Evolutionary conservation across 2,888 invertebrate genomes (phyloP).

Genomic region (Rhingia campestris): DNA sequence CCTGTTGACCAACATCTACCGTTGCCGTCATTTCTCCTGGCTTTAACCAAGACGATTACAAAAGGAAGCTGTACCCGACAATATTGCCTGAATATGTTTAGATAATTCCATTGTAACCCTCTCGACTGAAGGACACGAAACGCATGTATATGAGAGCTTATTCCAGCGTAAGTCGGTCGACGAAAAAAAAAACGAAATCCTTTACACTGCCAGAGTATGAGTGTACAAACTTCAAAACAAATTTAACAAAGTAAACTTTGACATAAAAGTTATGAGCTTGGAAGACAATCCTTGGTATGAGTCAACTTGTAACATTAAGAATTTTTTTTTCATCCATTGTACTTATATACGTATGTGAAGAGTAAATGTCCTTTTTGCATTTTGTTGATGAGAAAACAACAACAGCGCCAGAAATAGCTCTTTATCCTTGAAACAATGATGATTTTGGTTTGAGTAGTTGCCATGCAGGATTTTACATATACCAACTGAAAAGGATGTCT

Average conservation of each 20-base stretch:
- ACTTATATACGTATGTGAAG: slow-evolving; percentile 21
- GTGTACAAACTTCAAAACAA: slow-evolving; percentile 64
- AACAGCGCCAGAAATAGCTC: slow-evolving; percentile 36
- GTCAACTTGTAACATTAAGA: slow-evolving; percentile 63
- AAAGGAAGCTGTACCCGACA: slow-evolving; percentile 35
- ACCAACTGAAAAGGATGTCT: slow-evolving; percentile 31
- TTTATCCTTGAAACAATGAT: slow-evolving; percentile 31
- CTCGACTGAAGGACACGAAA: slow-evolving; percentile 46
- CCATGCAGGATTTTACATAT: slow-evolving; percentile 11
- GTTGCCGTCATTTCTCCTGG: slow-evolving; percentile 8
- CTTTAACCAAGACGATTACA: background rate
- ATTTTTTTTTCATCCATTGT: slow-evolving; percentile 26
- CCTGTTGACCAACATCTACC: slow-evolving; percentile 13
- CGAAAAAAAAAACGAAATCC: slow-evolving; percentile 16
- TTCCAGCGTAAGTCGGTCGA: slow-evolving; percentile 37
- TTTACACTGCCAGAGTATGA: slow-evolving; percentile 8
- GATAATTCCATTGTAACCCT: slow-evolving; percentile 57
- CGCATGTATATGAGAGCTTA: slow-evolving; percentile 45
- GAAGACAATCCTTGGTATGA: slow-evolving; percentile 57
- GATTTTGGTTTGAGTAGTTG: slow-evolving; percentile 18
- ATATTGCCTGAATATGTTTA: slow-evolving; percentile 51
- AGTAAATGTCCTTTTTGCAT: slow-evolving; percentile 66
- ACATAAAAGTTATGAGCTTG: slow-evolving; percentile 68
- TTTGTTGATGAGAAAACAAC: slow-evolving; percentile 41
- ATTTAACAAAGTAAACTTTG: slow-evolving; percentile 72